phyloP scores from a whole-genome alignment of 2,113 vertebrate species.

The Halcyon malimbica region DNA sequence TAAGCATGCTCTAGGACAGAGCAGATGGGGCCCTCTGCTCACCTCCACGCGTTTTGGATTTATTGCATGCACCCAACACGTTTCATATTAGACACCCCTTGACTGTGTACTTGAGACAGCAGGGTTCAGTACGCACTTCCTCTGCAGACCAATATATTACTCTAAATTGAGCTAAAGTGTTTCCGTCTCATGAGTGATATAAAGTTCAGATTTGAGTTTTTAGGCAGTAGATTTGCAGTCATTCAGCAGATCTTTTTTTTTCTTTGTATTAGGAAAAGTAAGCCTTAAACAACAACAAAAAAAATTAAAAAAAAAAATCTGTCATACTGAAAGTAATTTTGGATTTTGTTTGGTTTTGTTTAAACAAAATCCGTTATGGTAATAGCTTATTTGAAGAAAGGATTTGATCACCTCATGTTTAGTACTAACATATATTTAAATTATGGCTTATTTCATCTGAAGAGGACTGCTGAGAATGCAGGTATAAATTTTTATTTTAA shows the following conservation, averaged over 20 bases:
- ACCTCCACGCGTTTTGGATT: constrained; percentile 66
- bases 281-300: neutral
- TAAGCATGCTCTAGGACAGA: constrained; percentile 70
- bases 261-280: neutral
- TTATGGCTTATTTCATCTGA: neutral
- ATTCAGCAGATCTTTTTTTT: neutral
- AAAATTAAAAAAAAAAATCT: neutral
- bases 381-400: neutral
- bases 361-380: neutral
- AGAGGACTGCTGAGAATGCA: neutral
- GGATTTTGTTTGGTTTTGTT: neutral
- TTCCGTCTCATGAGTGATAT: constrained; percentile 70
- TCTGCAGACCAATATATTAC: constrained; percentile 79
- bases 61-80: constrained; percentile 72
- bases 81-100: constrained; percentile 75
- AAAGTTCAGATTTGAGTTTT: constrained; percentile 72
- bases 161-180: constrained; percentile 80
- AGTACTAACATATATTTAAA: neutral
- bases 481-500: neutral
- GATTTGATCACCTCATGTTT: neutral
- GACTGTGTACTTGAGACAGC: constrained; percentile 73
- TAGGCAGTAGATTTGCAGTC: neutral
- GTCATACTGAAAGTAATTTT: neutral
- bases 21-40: constrained; percentile 63
- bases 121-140: constrained; percentile 73